Base-by-base conservation (phyloP, 2,113 vertebrate species). In the Holacanthus passer region DNA sequence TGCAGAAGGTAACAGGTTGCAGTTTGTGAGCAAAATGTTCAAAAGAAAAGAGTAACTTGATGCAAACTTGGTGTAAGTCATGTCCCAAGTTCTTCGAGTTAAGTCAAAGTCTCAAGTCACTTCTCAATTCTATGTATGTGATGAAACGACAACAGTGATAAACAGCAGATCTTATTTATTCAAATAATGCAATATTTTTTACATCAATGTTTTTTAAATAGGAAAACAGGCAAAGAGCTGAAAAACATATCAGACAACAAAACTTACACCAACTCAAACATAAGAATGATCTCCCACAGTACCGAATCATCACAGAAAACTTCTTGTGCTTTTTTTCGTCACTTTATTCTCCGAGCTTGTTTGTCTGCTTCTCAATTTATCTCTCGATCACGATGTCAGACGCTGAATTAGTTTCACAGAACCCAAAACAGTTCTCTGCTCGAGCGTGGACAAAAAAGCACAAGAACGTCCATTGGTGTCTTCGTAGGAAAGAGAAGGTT, bases 81-180 rank as follows among this genome's bases (percentile, higher is more conserved):
- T 10, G 29, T 32, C 17, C 20, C 16, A 32, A 32, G 20, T 39
- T 1, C 35, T 37, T 19, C 17, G 19, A 19, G 6, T 9, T 9
- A 52, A 11, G 50, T 52, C 48, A 7, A 56, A 32, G 17, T 9
- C 53, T 41, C n/a, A 55, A 29, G 35, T 29, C 12, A 1, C 2
- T 24, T 4, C 0, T 37, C 35, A 41, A 10, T 12, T 41, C 4
- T 24, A 9, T 27, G 52, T 27, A n/a, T 14, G n/a, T 8, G n/a
- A 77, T 47, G 19, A 59, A 73, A 84, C 48, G 0, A 85, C 50
- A 56, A 41, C 65, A 79, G 48, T 6, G 35, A 58, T 81, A 73
- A 87, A 92, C 77, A 90, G 90, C 89, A n/a, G 79, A 88, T 92
- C 53, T 86, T 92, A 87, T 95, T 96, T 96, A 95, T 94, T 96